Percentiles rank a stretch among this genome's conserved stretches.
phyloP scores from a whole-genome alignment of 2,888 invertebrate species.

The Nomada flava region DNA sequence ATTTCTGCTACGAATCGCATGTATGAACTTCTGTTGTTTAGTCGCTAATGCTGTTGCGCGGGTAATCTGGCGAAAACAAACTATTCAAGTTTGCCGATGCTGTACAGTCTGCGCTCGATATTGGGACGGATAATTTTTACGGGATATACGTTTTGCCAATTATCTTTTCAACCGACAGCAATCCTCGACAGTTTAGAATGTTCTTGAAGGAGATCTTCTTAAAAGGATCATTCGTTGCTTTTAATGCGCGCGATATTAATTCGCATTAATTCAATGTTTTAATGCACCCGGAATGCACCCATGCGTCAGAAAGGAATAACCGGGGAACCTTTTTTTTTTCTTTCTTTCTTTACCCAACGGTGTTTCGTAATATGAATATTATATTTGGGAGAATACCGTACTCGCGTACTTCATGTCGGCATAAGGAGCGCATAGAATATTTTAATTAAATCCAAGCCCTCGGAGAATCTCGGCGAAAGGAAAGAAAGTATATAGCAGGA shows the following conservation, averaged over 20 bases:
- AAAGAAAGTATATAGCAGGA: constrained; percentile 52
- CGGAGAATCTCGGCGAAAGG: constrained; percentile 55
- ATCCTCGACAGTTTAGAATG: no score
- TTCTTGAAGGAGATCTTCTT: neutral
- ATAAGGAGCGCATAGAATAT: constrained; percentile 57
- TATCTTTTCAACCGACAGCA: no score
- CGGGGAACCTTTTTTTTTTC: neutral
- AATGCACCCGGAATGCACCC: constrained; percentile 3
- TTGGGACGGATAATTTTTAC: neutral
- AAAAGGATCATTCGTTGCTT: constrained; percentile 10
- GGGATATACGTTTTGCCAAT: neutral
- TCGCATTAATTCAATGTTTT: constrained; percentile 13
- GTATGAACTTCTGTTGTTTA: neutral
- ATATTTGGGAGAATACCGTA: constrained; percentile 51
- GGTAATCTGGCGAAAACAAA: neutral
- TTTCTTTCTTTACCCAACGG: neutral
- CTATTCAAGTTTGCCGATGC: neutral
- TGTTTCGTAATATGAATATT: constrained; percentile 50
- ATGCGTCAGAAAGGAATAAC: neutral
- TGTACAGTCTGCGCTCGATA: neutral
- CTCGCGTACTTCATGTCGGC: constrained; percentile 40
- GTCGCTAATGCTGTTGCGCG: neutral
- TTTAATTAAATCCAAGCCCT: constrained; percentile 68
- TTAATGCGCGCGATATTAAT: constrained; percentile 21
- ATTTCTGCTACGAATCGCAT: neutral